A percentile compares a stretch with the other conserved stretches of the same genome.
phyloP scores from a whole-genome alignment of 1,140 invertebrate genomes.

The Samia ricini region DNA sequence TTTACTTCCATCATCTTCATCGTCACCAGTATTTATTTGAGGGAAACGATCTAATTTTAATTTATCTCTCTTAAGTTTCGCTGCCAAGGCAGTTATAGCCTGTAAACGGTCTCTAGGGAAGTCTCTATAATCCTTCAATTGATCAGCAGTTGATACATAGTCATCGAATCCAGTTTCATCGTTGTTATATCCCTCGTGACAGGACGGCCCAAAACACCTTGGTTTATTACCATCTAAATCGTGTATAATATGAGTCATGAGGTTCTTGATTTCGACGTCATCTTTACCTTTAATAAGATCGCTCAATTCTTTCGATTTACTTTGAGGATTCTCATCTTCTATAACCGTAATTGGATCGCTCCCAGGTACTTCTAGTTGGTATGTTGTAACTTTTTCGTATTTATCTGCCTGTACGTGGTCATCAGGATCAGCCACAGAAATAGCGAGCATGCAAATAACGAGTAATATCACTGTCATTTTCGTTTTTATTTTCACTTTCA shows the following conservation, averaged over 20 bases:
- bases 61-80: conserved; percentile 60
- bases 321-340: conserved; percentile 46
- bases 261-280: conserved; percentile 62
- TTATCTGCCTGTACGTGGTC: conserved; percentile 46
- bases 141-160: conserved; percentile 79
- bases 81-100: conserved; percentile 63
- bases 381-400: conserved; percentile 54
- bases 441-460: conserved; percentile 42
- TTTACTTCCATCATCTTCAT: conserved; percentile 56
- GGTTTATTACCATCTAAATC: conserved; percentile 46
- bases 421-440: conserved; percentile 38
- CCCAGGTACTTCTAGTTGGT: conserved; percentile 74
- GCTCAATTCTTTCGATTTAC: conserved; percentile 36
- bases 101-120: conserved; percentile 67
- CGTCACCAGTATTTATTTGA: conserved; percentile 44
- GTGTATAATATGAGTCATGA: conserved; percentile 67
- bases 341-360: conserved; percentile 77
- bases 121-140: conserved; percentile 75
- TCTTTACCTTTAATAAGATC: conserved; percentile 43
- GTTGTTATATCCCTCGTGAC: conserved; percentile 60
- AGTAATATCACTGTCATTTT: conserved; percentile 63
- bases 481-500: conserved; percentile 64
- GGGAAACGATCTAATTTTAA: conserved; percentile 49
- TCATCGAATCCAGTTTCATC: conserved; percentile 77
- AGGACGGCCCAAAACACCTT: conserved; percentile 72